Evolutionary conservation across 1,140 invertebrate species (phyloP), one percentile per base, ranked within the genome.

Genomic region (Eupeodes corollae): DNA sequence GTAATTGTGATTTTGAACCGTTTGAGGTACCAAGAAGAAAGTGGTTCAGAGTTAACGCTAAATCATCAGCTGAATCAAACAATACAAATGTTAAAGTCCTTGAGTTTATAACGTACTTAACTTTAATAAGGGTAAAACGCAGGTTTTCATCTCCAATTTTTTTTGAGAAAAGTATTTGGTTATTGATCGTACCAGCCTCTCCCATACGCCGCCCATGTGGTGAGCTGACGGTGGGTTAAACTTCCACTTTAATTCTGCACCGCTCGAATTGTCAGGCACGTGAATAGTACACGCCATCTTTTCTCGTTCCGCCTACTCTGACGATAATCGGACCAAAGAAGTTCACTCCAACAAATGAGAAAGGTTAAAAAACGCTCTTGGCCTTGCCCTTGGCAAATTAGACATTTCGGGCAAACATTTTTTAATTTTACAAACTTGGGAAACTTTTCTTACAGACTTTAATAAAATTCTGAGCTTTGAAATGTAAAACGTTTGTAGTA

Each of bases 81-180:
- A 54, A 61, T 0, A 66, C 55, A n/a, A 60, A 52, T 0, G 57
- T 63, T 9, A 65, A 53, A 0, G 57, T 59, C 13, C 58, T 53
- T 26, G 50, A 56, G 46, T 68, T 64, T 0, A 68, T 47, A 1
- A 46, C 47, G 10, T 44, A 46, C 44, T 59, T 60, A 0, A 49
- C 57, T 34, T 69, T 58, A 0, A 32, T 14, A 0, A 67, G 44
- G 0, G 61, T 16, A 0, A 59, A 61, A n/a, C n/a, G n/a, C n/a
- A n/a, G n/a, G n/a, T n/a, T n/a, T n/a, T n/a, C n/a, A n/a, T n/a
- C n/a, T n/a, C n/a, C 1, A 2, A 0, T 0, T 34, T 34, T 34
- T 9, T 34, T 9, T 34, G 44, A 5, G 10, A 35, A 35, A 26
- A n/a, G 32, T 40, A 30, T 46, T 15, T 26, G 15, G n/a, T 46